Evolutionary conservation across 2,888 invertebrate genomes (phyloP).

Genomic region (Eristalis pertinax): DNA sequence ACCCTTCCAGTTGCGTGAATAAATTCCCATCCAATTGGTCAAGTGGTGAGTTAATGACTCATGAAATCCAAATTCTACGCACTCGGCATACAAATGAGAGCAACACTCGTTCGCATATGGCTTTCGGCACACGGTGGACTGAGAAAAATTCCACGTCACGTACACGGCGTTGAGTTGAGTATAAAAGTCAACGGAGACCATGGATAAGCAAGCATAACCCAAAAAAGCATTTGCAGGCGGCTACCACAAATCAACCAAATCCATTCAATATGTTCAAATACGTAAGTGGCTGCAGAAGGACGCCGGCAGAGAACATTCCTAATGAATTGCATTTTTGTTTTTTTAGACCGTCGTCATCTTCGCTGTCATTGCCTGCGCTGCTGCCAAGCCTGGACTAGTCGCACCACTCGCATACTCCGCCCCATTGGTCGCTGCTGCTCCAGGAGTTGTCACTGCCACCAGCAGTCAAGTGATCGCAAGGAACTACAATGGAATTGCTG

Average conservation of each 20-base stretch:
- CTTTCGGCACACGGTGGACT: not conserved
- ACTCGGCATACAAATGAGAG: not conserved
- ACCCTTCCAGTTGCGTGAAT: not conserved
- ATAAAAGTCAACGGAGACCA: not conserved
- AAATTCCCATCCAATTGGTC: not conserved
- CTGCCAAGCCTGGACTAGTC: slow-evolving; percentile 63
- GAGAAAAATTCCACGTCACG: not conserved
- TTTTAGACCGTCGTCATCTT: slow-evolving; percentile 54
- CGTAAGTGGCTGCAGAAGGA: not conserved
- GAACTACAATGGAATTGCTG: slow-evolving; percentile 76
- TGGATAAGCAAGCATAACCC: not conserved
- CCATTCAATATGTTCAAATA: slow-evolving; percentile 45
- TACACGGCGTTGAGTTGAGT: not conserved
- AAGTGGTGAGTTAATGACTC: not conserved
- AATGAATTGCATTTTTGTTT: not conserved
- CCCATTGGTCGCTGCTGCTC: slow-evolving; percentile 54
- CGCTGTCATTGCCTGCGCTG: slow-evolving; percentile 49
- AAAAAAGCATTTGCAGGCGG: not conserved
- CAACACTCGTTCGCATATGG: not conserved
- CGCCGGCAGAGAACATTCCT: not conserved
- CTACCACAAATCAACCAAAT: not conserved
- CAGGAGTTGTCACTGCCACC: slow-evolving; percentile 75
- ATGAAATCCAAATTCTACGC: not conserved
- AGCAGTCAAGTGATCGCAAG: slow-evolving; percentile 78
- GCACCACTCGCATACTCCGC: slow-evolving; percentile 74